Conservation (phyloP, 2,888 invertebrate species). For the Macaria notata region DNA sequence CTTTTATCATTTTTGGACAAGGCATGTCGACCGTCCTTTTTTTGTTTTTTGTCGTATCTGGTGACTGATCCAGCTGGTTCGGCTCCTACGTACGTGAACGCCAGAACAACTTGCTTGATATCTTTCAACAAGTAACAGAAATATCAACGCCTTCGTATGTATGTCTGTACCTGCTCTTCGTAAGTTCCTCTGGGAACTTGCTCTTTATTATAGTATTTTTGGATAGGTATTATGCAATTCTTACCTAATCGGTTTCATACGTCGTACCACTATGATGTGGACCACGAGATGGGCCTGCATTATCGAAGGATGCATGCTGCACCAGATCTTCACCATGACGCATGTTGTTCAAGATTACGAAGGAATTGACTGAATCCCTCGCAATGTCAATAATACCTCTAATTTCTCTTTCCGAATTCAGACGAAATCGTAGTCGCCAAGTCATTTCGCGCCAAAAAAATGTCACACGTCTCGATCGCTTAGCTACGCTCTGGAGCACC, state of each 20-base stretch:
- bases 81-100: background rate
- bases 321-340: too few species aligned
- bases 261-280: too few species aligned
- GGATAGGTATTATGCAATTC: slow-evolving; percentile 5
- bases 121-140: slow-evolving; percentile 8
- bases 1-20: slow-evolving; percentile 2
- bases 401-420: too few species aligned
- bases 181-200: slow-evolving; percentile 2
- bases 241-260: slow-evolving; percentile 8
- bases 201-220: slow-evolving; percentile 2
- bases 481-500: too few species aligned
- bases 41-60: slow-evolving; percentile 3
- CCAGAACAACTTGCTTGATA: slow-evolving; percentile 9
- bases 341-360: too few species aligned
- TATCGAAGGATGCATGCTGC: too few species aligned
- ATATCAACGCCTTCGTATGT: slow-evolving; percentile 4
- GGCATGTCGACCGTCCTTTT: background rate
- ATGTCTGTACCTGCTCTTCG: slow-evolving; percentile 3
- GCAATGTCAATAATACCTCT: too few species aligned
- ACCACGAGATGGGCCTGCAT: too few species aligned
- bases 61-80: background rate
- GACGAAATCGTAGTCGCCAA: too few species aligned
- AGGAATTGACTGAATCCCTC: too few species aligned
- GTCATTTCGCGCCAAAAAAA: too few species aligned
- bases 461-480: too few species aligned